Base-by-base conservation (phyloP, 2,113 vertebrate species). In the Anolis sagrei region DNA sequence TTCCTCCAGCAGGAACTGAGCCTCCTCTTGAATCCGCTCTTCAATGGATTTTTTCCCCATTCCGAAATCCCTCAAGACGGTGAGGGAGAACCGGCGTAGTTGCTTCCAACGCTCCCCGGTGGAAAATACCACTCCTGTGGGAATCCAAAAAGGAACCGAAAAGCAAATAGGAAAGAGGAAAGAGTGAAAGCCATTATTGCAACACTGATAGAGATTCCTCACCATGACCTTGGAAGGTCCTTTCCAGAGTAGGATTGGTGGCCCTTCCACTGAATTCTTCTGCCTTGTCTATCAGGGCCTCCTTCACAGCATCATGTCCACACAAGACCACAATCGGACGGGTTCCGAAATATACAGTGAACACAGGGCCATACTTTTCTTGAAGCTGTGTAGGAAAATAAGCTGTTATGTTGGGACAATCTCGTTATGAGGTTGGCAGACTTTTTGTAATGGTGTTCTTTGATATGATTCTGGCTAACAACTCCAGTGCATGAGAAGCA, bases 21-120 rank as follows among this genome's bases (percentile, higher is more conserved):
- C 93, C 82, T 97, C 96, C 62, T 96, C 94, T 58, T 92, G 90
- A 25, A 97, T 95, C 9, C 83, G 91, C 44, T 92, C 88, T 75
- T 97, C 95, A 5, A 96, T 92, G 23, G 54, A 95, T 39, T 78
- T 87, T 34, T 91, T 95, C 2, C 96, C 95, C 96, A 96, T 96
- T 13, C 96, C 95, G 2, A 97, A 96, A 86, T 95, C 92, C 54
- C 86, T 95, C 89, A 96, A 83, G n/a, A 94, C 91, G 25, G 58
- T 89, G 74, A 96, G 49, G n/a, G 94, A 93, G 89, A 97, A 97
- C 18, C 89, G 73, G 1, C 95, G 93, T 48, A 96, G 92, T 25
- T 87, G 44, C 77, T 89, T 95, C 95, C 96, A 96, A 10, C 91
- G 83, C 10, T 95, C 86, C 1, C 96, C 95, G 0, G 88, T 95